Base-by-base conservation (phyloP, 2,888 invertebrate genomes). In the Nematopogon swammerdamellus region DNA sequence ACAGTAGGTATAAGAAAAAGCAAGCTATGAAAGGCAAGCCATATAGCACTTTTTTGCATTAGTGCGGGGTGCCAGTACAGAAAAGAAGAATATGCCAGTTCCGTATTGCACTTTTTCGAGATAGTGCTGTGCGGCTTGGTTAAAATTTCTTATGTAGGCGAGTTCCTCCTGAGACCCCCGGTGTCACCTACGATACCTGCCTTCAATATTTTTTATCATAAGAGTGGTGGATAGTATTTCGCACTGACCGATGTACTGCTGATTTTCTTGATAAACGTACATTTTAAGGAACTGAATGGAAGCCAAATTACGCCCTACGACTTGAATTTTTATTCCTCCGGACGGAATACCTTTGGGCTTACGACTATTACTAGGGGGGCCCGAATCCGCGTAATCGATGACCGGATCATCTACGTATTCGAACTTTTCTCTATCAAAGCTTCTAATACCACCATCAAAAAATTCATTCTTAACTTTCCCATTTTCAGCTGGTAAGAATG, bases 221-320 rank as follows among this genome's bases (percentile, higher is more conserved):
- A 88, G 89, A 4, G 87, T 86, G 59, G 89, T 87, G 59, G 85
- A 86, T 58, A 85, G 81, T 50, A 90, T 86, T 55, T 84, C 81
- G 65, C 89, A 89, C 51, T 83, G 82, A 49, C 79, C 80, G 36
- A 83, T 83, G 54, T 76, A 95, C 70, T 89, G 89, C 63, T 89
- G 86, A 56, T 89, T 88, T 64, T 92, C 88, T 65, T 91, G 90
- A 64, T 91, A 89, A 16, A 98, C 92, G 68, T 96, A 92, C 87
- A 99, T 95, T 63, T 89, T 89, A 1, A 98, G 97, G 58, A 90
- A 88, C 72, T 96, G 94, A 59, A 97, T 90, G 61, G 91, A 91
- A 56, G 89, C 88, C 60, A 97, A 87, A 75, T 95, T 93, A 58
- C 88, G 89, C 8, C 97, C 97, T 54, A 87, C 86, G 10, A 97